Percentiles rank a stretch among this genome's conserved stretches.
Conservation (phyloP, 2,113 vertebrate species). For the Brachyhypopomus occidentalis region DNA sequence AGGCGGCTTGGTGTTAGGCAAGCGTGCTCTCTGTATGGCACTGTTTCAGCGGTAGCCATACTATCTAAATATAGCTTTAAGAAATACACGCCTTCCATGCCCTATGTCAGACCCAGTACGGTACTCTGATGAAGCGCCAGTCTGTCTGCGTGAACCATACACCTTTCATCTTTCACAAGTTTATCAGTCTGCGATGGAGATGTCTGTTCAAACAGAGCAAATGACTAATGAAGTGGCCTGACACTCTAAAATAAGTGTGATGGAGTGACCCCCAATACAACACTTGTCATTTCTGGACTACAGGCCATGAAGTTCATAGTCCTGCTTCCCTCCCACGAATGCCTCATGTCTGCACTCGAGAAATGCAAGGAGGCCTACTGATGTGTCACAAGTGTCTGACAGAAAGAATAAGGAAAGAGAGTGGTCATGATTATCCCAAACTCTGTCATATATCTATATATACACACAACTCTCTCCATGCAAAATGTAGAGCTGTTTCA, state of each 20-base stretch:
- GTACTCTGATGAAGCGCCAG: not conserved
- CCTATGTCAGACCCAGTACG: not conserved
- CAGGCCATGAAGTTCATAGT: slow-evolving; percentile 27
- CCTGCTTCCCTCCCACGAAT: slow-evolving; percentile 25
- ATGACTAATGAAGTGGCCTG: slow-evolving; percentile 43
- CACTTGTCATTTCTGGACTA: slow-evolving; percentile 47
- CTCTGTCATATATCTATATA: not conserved
- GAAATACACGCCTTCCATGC: not conserved
- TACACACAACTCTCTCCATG: not conserved
- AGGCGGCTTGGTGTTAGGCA: not conserved
- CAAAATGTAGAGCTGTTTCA: not conserved
- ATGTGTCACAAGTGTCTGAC: slow-evolving; percentile 26
- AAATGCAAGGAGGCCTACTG: slow-evolving; percentile 8
- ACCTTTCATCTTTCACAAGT: slow-evolving; percentile 21
- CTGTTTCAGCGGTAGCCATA: not conserved
- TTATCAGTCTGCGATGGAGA: slow-evolving; percentile 34
- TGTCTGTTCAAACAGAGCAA: slow-evolving; percentile 36
- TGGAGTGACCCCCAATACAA: slow-evolving; percentile 38
- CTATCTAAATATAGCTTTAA: not conserved
- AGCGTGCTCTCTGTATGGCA: not conserved
- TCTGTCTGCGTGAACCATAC: no score
- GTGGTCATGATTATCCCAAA: not conserved
- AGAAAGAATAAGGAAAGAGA: not conserved
- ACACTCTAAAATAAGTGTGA: slow-evolving; percentile 31
- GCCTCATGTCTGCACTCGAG: slow-evolving; percentile 13